These are phyloP conservation scores for Baccha elongata DNA, from an alignment of 2,888 invertebrate species.

Conservation along the genomic window DNA sequence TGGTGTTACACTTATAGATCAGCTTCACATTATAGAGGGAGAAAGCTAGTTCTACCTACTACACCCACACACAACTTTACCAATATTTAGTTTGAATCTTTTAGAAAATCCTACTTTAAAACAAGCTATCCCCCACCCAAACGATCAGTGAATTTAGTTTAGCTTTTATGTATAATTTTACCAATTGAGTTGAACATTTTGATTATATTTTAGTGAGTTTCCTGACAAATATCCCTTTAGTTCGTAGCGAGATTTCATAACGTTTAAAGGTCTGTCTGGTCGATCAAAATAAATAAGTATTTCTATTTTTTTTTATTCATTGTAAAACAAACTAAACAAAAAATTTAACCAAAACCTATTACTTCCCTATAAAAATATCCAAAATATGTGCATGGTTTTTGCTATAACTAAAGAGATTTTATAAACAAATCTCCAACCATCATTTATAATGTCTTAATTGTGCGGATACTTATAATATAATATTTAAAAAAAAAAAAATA, in stretches of 20 bases:
- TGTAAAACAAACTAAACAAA: conserved; percentile 2
- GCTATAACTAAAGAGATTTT: neutral
- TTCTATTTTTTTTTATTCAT: neutral
- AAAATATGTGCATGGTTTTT: conserved; percentile 55
- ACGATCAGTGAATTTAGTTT: conserved; percentile 42
- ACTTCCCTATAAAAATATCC: neutral
- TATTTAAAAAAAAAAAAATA: conserved; percentile 21
- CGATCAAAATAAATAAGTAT: conserved; percentile 55
- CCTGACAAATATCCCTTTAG: conserved; percentile 71
- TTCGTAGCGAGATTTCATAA: conserved; percentile 71
- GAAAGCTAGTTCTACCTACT: no score
- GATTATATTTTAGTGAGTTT: conserved; percentile 72
- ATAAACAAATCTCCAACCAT: neutral
- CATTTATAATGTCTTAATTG: conserved; percentile 32
- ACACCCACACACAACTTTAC: conserved; percentile 30
- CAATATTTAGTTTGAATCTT: neutral
- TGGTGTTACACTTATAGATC: no score
- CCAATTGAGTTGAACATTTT: conserved; percentile 66
- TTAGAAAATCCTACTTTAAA: conserved; percentile 50
- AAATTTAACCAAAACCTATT: neutral
- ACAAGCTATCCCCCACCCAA: conserved; percentile 62
- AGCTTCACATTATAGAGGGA: no score
- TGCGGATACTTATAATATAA: conserved; percentile 65
- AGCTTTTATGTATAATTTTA: conserved; percentile 55
- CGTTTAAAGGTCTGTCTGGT: conserved; percentile 68